phyloP scores from a whole-genome alignment of 2,113 vertebrate genomes.

The Salvelinus sp. region DNA sequence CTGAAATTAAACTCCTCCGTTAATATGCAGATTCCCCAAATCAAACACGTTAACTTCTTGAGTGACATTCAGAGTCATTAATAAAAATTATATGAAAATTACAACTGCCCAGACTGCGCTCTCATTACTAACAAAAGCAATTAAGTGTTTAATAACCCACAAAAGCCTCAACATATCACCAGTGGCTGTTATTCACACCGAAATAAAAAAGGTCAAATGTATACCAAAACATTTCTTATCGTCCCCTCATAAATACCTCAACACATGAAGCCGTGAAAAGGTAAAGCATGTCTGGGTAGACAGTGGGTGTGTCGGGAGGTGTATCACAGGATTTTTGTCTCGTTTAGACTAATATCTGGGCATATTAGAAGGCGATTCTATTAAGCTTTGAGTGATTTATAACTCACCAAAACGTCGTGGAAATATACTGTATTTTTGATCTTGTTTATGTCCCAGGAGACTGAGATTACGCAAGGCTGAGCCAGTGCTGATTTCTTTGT shows the following conservation, averaged over 20 bases:
- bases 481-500: slow-evolving; percentile 51
- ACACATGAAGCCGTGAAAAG: slow-evolving; percentile 8
- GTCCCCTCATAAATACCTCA: not conserved
- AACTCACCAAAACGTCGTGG: slow-evolving; percentile 41
- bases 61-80: slow-evolving; percentile 36
- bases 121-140: not conserved
- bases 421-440: slow-evolving; percentile 30
- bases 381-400: slow-evolving; percentile 70
- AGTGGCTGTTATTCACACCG: not conserved
- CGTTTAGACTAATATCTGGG: slow-evolving; percentile 54
- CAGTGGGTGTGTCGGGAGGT: slow-evolving; percentile 52
- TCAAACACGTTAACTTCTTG: no score
- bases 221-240: not conserved
- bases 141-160: no score
- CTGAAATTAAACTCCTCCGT: slow-evolving; percentile 63
- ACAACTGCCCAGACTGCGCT: not conserved
- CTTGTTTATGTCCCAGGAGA: slow-evolving; percentile 64
- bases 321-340: slow-evolving; percentile 53
- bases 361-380: slow-evolving; percentile 60
- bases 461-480: slow-evolving; percentile 67
- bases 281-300: slow-evolving; percentile 2
- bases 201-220: not conserved
- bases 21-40: slow-evolving; percentile 12
- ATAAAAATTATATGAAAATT: slow-evolving; percentile 36
- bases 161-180: not conserved